These are phyloP conservation scores for Drosophila ambigua DNA, from an alignment of 1,140 invertebrate genomes.

Conservation along the genomic window DNA sequence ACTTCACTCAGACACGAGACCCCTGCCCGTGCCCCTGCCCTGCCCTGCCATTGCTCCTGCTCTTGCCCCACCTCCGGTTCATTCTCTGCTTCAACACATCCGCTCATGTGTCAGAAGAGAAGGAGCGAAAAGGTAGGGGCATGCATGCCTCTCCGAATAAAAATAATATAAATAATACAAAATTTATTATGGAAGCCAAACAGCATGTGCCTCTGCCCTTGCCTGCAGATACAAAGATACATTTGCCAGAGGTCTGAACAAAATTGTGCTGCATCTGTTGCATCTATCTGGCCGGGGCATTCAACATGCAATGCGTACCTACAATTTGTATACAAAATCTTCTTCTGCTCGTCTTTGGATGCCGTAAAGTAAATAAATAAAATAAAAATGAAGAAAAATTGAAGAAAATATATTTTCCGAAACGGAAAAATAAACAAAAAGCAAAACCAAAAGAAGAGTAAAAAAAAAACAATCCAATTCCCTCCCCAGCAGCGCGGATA, in stretches of 20 bases:
- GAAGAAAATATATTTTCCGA: constrained; percentile 50
- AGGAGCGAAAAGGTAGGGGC: too few relatives aligned
- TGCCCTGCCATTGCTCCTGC: constrained; percentile 2
- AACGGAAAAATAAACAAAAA: constrained; percentile 35
- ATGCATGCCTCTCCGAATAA: constrained; percentile 2
- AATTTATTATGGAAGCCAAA: constrained; percentile 61
- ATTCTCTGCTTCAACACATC: constrained; percentile 64
- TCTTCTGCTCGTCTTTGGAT: constrained; percentile 15
- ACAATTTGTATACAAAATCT: constrained; percentile 50
- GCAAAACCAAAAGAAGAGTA: constrained; percentile 18
- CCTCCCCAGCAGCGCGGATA: constrained; percentile 44
- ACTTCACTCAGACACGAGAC: constrained; percentile 43
- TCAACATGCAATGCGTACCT: constrained; percentile 34
- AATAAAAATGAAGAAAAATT: constrained; percentile 69
- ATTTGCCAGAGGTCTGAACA: constrained; percentile 4
- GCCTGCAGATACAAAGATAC: constrained; percentile 16
- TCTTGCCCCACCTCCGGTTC: background rate
- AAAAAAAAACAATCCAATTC: constrained; percentile 26
- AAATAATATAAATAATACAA: constrained; percentile 81
- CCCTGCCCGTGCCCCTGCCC: constrained; percentile 1
- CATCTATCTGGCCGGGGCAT: constrained; percentile 39
- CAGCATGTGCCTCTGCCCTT: constrained; percentile 37
- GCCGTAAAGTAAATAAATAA: constrained; percentile 76
- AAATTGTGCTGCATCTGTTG: constrained; percentile 35
- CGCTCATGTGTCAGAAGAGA: constrained; percentile 34